phyloP scores from a whole-genome alignment of 2,888 invertebrate species.

The Heterodera filipjevi region DNA sequence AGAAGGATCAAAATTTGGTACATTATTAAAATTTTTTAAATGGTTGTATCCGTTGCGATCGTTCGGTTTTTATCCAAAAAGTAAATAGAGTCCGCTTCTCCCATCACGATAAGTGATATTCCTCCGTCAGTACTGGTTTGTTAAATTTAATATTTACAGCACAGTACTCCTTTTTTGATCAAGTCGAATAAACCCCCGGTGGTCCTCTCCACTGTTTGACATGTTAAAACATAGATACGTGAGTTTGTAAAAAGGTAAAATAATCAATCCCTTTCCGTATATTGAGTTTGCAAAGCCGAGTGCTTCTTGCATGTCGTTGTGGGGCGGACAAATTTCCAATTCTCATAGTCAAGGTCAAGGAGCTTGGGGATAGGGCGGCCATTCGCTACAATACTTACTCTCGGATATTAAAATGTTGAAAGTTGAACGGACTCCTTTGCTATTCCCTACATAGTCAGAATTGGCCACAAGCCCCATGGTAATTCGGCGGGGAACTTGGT shows the following conservation, averaged over 20 bases:
- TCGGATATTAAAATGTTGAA: constrained; percentile 8
- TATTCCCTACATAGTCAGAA: constrained; percentile 1
- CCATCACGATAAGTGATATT: constrained; percentile 12
- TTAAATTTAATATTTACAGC: constrained; percentile 23
- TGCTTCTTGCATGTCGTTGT: constrained; percentile 11
- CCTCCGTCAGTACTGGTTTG: constrained; percentile 18
- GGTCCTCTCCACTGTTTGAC: constrained; percentile 24
- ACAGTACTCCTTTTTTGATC: constrained; percentile 24
- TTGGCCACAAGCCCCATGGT: constrained; percentile 21
- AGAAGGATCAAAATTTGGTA: not conserved
- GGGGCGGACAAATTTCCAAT: not conserved
- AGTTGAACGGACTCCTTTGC: constrained; percentile 14
- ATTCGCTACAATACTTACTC: not conserved
- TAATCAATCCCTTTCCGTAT: constrained; percentile 5
- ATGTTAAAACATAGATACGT: constrained; percentile 29
- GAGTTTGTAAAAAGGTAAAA: not conserved
- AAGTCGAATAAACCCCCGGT: constrained; percentile 13
- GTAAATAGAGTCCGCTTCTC: constrained; percentile 20
- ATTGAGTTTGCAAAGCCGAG: not conserved
- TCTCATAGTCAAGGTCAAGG: constrained; percentile 10
- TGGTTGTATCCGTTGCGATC: constrained; percentile 7
- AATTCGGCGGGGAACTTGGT: constrained; percentile 12
- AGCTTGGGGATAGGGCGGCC: constrained; percentile 10
- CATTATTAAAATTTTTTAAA: not conserved
- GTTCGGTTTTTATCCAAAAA: constrained; percentile 30